phyloP scores from a whole-genome alignment of 2,797 vertebrate species.

The Leuciscus waleckii region DNA sequence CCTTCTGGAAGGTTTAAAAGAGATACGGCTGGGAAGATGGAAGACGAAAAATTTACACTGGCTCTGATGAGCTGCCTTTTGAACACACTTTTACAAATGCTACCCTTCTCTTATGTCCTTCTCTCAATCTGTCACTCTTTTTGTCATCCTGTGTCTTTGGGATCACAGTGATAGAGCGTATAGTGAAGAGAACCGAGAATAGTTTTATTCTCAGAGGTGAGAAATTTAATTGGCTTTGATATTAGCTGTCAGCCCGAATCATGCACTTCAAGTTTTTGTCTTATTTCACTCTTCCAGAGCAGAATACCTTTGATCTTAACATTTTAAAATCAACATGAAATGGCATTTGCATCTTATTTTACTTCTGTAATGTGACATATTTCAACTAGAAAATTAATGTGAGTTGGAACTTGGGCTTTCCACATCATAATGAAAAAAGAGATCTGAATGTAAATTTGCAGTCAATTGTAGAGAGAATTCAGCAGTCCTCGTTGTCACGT shows the following conservation, averaged over 20 bases:
- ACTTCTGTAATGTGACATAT: not conserved
- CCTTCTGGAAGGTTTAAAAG: constrained; percentile 12
- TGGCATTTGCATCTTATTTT: not conserved
- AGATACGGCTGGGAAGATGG: not conserved
- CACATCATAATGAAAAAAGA: not conserved
- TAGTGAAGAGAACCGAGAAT: constrained; percentile 14
- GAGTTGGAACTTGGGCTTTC: not conserved
- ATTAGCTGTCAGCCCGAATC: not conserved
- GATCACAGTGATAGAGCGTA: constrained; percentile 38
- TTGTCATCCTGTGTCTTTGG: not conserved
- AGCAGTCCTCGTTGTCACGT: not conserved
- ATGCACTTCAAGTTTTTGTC: not conserved
- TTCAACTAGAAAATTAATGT: not conserved
- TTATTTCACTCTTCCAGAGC: not conserved
- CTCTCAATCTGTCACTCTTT: not conserved
- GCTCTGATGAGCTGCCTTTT: not conserved
- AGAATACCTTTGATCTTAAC: not conserved
- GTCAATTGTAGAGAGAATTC: not conserved
- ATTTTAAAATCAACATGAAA: not conserved
- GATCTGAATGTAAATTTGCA: not conserved
- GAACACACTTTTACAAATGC: constrained; percentile 3
- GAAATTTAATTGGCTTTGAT: constrained; percentile 51
- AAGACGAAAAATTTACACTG: not conserved
- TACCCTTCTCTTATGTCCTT: not conserved
- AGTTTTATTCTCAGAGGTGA: constrained; percentile 46